Percentiles rank a stretch among this genome's conserved stretches.
phyloP scores from a whole-genome alignment of 2,797 vertebrate genomes.

The Hydrolagus colliei region DNA sequence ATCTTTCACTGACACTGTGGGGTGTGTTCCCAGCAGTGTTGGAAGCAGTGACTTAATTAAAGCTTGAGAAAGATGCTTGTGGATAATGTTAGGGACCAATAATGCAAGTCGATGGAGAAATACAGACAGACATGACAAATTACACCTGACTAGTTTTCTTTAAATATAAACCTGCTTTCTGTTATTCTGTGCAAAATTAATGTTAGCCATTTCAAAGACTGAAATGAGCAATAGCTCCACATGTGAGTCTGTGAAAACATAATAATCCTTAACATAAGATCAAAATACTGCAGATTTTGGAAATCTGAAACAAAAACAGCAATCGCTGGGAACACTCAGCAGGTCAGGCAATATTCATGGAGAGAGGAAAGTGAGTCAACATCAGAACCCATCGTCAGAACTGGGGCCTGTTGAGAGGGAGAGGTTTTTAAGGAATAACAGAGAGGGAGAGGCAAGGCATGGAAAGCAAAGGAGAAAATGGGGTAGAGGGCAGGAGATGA shows the following conservation, averaged over 20 bases:
- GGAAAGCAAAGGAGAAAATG: no score
- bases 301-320: no score
- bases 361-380: no score
- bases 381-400: no score
- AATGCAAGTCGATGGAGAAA: not conserved
- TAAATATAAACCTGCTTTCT: not conserved
- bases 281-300: no score
- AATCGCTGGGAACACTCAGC: no score
- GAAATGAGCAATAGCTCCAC: not conserved
- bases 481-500: no score
- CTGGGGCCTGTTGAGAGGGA: no score
- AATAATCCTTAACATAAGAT: no score
- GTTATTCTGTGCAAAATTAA: not conserved
- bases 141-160: not conserved
- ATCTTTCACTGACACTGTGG: not conserved
- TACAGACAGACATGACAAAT: not conserved
- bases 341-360: no score
- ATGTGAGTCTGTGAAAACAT: not conserved
- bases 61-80: not conserved
- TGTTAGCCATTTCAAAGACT: not conserved
- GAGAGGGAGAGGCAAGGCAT: no score
- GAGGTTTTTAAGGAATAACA: no score
- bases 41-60: not conserved
- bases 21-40: not conserved
- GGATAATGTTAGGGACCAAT: not conserved